Evolutionary conservation across 2,113 vertebrate species (phyloP), one percentile per base, ranked within the genome.

Genomic region (Ceratotherium simum): DNA sequence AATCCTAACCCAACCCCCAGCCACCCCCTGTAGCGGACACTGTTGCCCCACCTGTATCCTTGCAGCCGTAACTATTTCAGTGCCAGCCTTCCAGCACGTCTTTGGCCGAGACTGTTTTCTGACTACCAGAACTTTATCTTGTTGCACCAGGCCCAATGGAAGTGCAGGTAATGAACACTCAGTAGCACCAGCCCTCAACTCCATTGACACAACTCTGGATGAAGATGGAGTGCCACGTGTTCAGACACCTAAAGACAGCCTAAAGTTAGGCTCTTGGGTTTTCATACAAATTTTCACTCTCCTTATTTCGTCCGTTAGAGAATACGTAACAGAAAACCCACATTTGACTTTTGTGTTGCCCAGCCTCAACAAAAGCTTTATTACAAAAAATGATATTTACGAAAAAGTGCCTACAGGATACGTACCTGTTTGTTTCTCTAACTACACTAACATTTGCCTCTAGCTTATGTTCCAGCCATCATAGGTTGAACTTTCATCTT

Each of bases 1-100:
- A 25, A 33, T 6, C 46, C 73, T 81, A 67, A 73, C n/a, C 21
- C 39, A 23, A 16, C 9, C 60, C 56, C 62, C 51, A 39, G 60
- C 31, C 36, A 11, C 48, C 20, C 4, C 29, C 20, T 2, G 0
- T 3, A 20, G 21, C 9, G 46, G 46, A 25, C 56, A 3, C 25
- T 36, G 6, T n/a, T 1, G 1, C 12, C 46, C 5, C 69, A 36
- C n/a, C 31, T 0, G 0, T 27, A 72, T 36, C 54, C 31, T 39
- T 65, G 70, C 39, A 9, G 58, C 23, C 4, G 25, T 27, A 9
- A 39, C 7, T 8, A 25, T 36, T 42, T 75, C 46, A 23, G 48
- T 16, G 8, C 20, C 23, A 0, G 20, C 21, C 31, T 42, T 54
- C 60, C 29, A 13, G 69, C 8, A 2, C 29, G 14, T 48, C 56